Percentiles rank a stretch among this genome's conserved stretches.
phyloP scores from a whole-genome alignment of 2,113 vertebrate species.

The Oryzias javanicus region DNA sequence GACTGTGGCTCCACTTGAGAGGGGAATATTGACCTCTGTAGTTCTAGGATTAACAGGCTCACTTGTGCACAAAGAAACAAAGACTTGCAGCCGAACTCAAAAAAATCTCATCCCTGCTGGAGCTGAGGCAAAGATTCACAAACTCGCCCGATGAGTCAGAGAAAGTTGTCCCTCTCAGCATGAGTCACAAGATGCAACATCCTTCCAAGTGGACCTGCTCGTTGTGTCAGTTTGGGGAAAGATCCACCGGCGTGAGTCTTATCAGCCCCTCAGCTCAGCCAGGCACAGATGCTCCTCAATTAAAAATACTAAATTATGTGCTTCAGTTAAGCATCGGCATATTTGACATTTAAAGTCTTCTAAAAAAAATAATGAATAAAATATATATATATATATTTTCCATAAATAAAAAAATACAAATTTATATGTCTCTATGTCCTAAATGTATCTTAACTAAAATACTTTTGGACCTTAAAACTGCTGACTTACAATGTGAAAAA shows the following conservation, averaged over 20 bases:
- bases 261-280: too few species aligned
- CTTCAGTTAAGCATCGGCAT: too few species aligned
- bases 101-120: constrained; percentile 7
- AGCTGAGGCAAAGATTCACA: constrained; percentile 35
- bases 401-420: too few species aligned
- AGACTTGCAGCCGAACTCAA: constrained; percentile 23
- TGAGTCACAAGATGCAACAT: constrained; percentile 42
- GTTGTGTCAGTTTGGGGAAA: constrained; percentile 35
- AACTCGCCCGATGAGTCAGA: constrained; percentile 26
- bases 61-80: constrained; percentile 37
- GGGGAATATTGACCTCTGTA: constrained; percentile 21
- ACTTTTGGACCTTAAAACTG: too few species aligned
- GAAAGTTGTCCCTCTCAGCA: constrained; percentile 38
- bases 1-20: constrained; percentile 33
- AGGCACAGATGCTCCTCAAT: too few species aligned
- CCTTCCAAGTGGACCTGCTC: constrained; percentile 26
- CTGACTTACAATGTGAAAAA: too few species aligned
- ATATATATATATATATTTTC: too few species aligned
- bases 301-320: too few species aligned
- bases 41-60: constrained; percentile 34
- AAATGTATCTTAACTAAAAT: too few species aligned
- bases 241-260: constrained; percentile 4
- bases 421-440: too few species aligned
- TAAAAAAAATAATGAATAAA: too few species aligned
- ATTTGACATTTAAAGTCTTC: too few species aligned